These are phyloP conservation scores for Holacanthella duospinosa DNA, from an alignment of 2,888 invertebrate species.

Conservation along the genomic window DNA sequence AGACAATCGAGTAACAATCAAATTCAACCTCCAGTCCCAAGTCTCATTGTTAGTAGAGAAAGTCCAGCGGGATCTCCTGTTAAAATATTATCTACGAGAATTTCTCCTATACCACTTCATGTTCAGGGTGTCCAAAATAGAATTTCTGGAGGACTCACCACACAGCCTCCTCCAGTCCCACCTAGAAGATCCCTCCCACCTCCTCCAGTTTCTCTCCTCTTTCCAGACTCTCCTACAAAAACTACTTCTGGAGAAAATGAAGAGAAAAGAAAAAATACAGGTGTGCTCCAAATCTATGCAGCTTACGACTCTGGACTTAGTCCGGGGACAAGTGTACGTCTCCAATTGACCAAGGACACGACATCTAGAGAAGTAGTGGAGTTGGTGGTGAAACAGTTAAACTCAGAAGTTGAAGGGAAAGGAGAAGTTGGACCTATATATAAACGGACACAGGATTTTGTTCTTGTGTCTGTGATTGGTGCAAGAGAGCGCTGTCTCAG, in stretches of 20 bases:
- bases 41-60: slow-evolving; percentile 9
- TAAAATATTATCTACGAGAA: background rate
- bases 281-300: slow-evolving; percentile 67
- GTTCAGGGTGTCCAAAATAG: background rate
- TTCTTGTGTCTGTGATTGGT: slow-evolving; percentile 78
- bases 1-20: slow-evolving; percentile 16
- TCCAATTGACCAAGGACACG: slow-evolving; percentile 85
- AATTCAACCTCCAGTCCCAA: slow-evolving; percentile 6
- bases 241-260: background rate
- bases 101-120: background rate
- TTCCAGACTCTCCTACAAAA: background rate
- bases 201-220: background rate
- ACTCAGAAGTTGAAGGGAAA: slow-evolving; percentile 80
- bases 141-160: background rate
- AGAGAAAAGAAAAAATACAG: background rate
- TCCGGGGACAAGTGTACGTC: slow-evolving; percentile 79
- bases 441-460: slow-evolving; percentile 33
- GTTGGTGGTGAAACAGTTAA: slow-evolving; percentile 87
- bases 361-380: slow-evolving; percentile 81
- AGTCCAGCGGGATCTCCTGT: background rate
- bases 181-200: slow-evolving; percentile 16
- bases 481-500: slow-evolving; percentile 84
- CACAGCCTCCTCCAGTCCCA: slow-evolving; percentile 19
- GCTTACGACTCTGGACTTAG: slow-evolving; percentile 89
- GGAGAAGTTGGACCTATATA: slow-evolving; percentile 71